A percentile compares a stretch with the other conserved stretches of the same genome.
Evolutionary conservation across 2,113 vertebrate genomes (phyloP).

Genomic region (Paedocypris sp.): DNA sequence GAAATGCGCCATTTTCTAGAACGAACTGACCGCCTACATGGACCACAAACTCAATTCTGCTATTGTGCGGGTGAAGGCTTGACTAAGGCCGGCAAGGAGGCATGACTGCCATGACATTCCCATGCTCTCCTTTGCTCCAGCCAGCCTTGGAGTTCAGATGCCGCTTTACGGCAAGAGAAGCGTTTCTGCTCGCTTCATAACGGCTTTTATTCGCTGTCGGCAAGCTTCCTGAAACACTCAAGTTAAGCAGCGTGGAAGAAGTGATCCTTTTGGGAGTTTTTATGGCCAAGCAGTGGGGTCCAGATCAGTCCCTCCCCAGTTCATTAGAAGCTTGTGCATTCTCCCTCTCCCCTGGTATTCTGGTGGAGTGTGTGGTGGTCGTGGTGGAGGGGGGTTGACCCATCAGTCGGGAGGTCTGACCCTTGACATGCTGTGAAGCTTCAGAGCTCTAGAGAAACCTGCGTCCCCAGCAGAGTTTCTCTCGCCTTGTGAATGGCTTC

Average conservation of each 20-base stretch:
- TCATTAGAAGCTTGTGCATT: constrained; percentile 18
- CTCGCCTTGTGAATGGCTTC: constrained; percentile 65
- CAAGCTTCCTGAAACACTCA: constrained; percentile 5
- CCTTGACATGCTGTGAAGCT: constrained; percentile 49
- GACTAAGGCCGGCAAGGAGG: background rate
- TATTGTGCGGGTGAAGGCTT: constrained; percentile 1
- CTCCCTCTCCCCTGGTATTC: background rate
- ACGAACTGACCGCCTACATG: background rate
- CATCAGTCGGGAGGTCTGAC: constrained; percentile 64
- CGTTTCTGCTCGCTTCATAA: constrained; percentile 11
- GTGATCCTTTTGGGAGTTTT: background rate
- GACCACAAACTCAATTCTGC: constrained; percentile 6
- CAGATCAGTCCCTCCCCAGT: background rate
- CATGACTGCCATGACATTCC: constrained; percentile 1
- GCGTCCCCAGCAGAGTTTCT: constrained; percentile 52
- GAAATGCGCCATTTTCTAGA: background rate
- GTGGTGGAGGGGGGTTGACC: constrained; percentile 28
- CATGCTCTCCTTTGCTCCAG: background rate
- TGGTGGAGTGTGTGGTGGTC: constrained; percentile 5
- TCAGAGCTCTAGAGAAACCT: constrained; percentile 57
- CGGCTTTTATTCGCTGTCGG: background rate
- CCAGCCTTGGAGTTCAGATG: constrained; percentile 6
- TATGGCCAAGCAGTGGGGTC: background rate
- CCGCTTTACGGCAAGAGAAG: constrained; percentile 2
- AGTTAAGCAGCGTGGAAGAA: constrained; percentile 7